Base-by-base conservation (phyloP, 2,113 vertebrate genomes). In the Petroica traversi region DNA sequence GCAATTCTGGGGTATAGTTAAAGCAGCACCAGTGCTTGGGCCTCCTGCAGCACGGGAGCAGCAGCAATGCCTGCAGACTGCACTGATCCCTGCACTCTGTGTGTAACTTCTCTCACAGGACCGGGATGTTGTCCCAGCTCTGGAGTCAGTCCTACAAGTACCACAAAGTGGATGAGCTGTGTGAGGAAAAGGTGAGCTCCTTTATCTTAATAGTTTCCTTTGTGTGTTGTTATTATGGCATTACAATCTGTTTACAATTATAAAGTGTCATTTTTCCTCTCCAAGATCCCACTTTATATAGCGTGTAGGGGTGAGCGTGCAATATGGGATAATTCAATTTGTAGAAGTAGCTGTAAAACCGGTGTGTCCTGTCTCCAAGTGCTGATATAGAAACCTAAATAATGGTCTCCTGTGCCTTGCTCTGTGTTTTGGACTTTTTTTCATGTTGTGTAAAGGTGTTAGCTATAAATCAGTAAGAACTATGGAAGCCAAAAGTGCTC, bases 381-480 rank as follows among this genome's bases (percentile, higher is more conserved):
- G 31, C 83, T 92, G 61, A 84, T 63, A 63, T 36, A 76, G 75
- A 88, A 93, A 67, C 63, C 68, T 92, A 95, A 84, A 71, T 91
- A 81, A 92, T 85, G 57, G 52, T 63, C 66, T 91, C 22, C 1
- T 58, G 22, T 77, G 64, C 52, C 77, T 94, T 85, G 26, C 61
- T 92, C 54, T 57, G 55, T 24, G 40, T 71, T 95, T 95, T 68
- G 52, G 16, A 2, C 24, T 89, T 85, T 73, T 62, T 63, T 71
- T 62, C 23, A 13, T 69, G 40, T 74, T 77, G 72, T 86, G 38
- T 61, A 71, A 89, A 89, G 49, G 45, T 66, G 62, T 89, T 80
- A 58, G 45, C 84, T 87, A 49, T 89, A 97, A 95, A 94, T 95
- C 80, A 89, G 49, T 48, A 76, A 51, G 91, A 91, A 29, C 80